A percentile compares a stretch with the other conserved stretches of the same genome.
phyloP scores from a whole-genome alignment of 2,797 vertebrate species.

The Phataginus tricuspis region DNA sequence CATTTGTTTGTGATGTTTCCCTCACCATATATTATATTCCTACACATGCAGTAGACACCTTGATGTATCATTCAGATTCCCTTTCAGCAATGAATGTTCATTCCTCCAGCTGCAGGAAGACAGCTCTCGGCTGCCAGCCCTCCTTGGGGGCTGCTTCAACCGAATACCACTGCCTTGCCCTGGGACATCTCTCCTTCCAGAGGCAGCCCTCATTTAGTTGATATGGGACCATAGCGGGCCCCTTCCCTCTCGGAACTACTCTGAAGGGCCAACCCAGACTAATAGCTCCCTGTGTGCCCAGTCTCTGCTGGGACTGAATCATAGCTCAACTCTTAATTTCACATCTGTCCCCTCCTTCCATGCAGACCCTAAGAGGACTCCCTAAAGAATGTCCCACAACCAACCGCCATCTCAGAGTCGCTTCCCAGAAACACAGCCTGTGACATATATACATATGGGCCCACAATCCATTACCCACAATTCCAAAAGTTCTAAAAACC shows the following conservation, averaged over 20 bases:
- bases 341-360: neutral
- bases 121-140: neutral
- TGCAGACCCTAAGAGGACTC: neutral
- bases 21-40: neutral
- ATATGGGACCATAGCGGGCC: neutral
- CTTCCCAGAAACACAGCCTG: neutral
- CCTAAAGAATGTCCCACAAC: neutral
- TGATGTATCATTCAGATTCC: neutral
- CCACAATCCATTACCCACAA: neutral
- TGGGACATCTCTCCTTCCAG: neutral
- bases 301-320: neutral
- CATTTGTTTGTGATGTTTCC: neutral
- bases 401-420: neutral
- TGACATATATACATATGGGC: neutral
- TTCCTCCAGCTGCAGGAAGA: neutral
- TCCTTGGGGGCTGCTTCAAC: neutral
- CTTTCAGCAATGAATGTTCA: neutral
- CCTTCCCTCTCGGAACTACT: neutral
- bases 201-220: neutral
- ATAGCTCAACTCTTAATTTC: neutral
- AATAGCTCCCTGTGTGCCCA: neutral
- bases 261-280: neutral
- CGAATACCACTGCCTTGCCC: neutral
- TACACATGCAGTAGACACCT: fast-evolving
- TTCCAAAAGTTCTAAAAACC: neutral